phyloP scores from a whole-genome alignment of 2,113 vertebrate species.

The Rhipidura dahli region DNA sequence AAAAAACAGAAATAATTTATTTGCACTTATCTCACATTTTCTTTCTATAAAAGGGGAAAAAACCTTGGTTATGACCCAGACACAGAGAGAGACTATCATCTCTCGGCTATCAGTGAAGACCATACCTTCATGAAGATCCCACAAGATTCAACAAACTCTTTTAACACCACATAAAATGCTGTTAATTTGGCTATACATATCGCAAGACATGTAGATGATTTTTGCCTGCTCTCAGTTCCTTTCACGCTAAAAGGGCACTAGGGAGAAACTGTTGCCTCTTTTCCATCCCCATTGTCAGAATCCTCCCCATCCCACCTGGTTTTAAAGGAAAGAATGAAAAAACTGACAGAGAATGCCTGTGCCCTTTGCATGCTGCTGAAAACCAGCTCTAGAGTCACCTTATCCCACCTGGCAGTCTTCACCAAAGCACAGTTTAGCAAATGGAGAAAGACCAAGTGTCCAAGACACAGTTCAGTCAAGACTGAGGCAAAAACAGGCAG shows the following conservation, averaged over 20 bases:
- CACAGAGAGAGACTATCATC: rapidly evolving
- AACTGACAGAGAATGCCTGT: rapidly evolving
- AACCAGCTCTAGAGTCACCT: neutral
- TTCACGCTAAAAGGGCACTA: neutral
- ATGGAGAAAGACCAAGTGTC: neutral
- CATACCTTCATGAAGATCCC: neutral
- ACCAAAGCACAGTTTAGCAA: neutral
- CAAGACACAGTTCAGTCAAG: neutral
- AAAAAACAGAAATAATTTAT: neutral
- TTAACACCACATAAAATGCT: neutral
- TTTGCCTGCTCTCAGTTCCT: neutral
- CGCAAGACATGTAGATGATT: neutral
- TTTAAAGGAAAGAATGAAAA: neutral
- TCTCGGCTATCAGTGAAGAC: neutral
- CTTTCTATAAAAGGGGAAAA: neutral
- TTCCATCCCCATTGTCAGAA: neutral
- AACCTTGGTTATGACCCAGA: neutral
- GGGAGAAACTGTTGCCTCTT: neutral
- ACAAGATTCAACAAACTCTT: neutral
- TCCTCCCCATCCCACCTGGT: neutral
- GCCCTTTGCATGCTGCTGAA: neutral
- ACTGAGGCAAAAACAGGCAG: neutral
- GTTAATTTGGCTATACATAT: neutral
- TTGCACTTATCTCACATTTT: neutral
- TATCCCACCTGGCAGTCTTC: neutral